Base-by-base conservation (phyloP, 2,797 vertebrate genomes). In the Hypotaenidia philippensis region DNA sequence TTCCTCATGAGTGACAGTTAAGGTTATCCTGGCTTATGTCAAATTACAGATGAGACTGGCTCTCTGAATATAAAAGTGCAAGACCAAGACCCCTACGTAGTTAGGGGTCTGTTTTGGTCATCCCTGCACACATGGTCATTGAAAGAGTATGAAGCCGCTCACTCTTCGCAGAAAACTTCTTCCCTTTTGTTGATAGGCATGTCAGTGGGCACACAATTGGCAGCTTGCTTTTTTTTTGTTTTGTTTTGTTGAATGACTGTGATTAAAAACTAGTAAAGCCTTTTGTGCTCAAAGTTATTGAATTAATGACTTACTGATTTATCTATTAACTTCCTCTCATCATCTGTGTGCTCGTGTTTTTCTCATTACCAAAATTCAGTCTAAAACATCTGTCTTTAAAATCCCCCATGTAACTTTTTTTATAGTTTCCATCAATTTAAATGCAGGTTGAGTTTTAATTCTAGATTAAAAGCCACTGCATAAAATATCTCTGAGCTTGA, bases 401-500 rank as follows among this genome's bases (percentile, higher is more conserved):
- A 10, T 7, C 5, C 6, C 38, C 55, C 10, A 13, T 53, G 41
- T 57, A 50, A 61, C 8, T 25, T 26, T 50, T 50, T 71, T 23
- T 68, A 87, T 86, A 18, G 13, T 88, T 83, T 71, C 71, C 59
- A 56, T 76, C 26, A 38, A 44, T 83, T 77, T 68, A 91, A 92
- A 72, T 70, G 25, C 6, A 44, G 12, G 17, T 19, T 92, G 25
- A 57, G 4, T 65, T 89, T 86, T 88, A 91, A 56, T 91, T 91
- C 41, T 81, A 40, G 47, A 55, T 78, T 45, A 78, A 95, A 96
- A 85, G 20, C 41, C 0, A 0, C 57, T 50, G 55, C 32, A 21
- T 83, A 88, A 86, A 89, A 61, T 76, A 80, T 61, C n/a, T 80
- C 61, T 76, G 83, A 92, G 47, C 83, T 81, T 89, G 47, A 91